Conservation (phyloP, 2,888 invertebrate species). For the Leptura quadrifasciata region DNA sequence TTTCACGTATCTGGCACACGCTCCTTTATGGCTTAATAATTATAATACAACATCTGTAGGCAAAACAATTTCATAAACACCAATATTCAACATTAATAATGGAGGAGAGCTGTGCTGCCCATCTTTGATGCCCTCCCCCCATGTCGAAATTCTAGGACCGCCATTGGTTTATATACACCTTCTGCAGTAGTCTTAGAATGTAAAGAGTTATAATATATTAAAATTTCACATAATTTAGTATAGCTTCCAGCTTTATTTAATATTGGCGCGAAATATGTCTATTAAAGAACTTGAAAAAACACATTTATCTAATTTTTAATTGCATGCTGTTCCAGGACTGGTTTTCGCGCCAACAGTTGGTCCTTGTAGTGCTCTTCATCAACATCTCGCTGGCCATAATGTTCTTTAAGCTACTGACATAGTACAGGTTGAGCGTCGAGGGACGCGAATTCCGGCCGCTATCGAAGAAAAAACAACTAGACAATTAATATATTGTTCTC, state of each 20-base stretch:
- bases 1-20: too few relatives aligned
- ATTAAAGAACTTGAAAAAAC: background rate
- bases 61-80: too few relatives aligned
- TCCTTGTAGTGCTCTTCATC: constrained; percentile 94
- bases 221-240: constrained; percentile 5
- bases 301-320: background rate
- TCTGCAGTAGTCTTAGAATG: background rate
- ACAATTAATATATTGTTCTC: constrained; percentile 50
- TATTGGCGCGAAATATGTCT: background rate
- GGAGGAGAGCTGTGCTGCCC: too few relatives aligned
- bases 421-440: constrained; percentile 79
- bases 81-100: too few relatives aligned
- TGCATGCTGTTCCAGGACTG: constrained; percentile 86
- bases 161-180: too few relatives aligned
- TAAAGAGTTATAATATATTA: background rate
- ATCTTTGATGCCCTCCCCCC: too few relatives aligned
- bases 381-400: constrained; percentile 96
- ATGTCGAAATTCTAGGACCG: too few relatives aligned
- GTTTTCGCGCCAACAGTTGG: constrained; percentile 96
- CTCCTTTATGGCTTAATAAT: too few relatives aligned
- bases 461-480: constrained; percentile 43
- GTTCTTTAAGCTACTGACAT: constrained; percentile 97
- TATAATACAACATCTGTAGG: too few relatives aligned
- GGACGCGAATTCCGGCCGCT: constrained; percentile 55
- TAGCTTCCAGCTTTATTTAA: constrained; percentile 21